phyloP scores from a whole-genome alignment of 2,888 invertebrate genomes.

The Euproctis similis region DNA sequence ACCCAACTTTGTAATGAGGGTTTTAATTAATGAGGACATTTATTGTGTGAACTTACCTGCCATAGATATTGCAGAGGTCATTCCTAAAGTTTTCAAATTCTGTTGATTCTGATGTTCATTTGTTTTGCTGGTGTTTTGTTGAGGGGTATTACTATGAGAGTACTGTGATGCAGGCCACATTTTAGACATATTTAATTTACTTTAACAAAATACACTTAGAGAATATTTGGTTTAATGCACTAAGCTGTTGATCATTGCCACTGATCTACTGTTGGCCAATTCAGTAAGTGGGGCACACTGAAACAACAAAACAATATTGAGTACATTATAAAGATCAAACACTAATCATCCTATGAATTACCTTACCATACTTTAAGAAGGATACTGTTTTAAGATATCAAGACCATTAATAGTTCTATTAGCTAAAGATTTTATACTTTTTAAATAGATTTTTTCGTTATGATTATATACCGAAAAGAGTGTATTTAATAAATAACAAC shows the following conservation, averaged over 20 bases:
- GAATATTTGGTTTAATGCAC: slow-evolving; percentile 21
- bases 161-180: slow-evolving; percentile 76
- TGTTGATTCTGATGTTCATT: slow-evolving; percentile 73
- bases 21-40: not conserved
- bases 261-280: no score
- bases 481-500: no score
- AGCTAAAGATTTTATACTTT: no score
- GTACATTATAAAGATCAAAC: no score
- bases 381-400: no score
- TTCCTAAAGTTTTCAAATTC: slow-evolving; percentile 83
- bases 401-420: no score
- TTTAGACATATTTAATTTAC: slow-evolving; percentile 29
- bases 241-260: slow-evolving; percentile 31
- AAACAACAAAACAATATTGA: slow-evolving; percentile 31
- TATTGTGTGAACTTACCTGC: slow-evolving; percentile 73
- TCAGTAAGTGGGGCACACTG: slow-evolving; percentile 29
- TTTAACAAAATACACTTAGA: slow-evolving; percentile 9
- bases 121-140: slow-evolving; percentile 35
- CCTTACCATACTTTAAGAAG: no score
- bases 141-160: slow-evolving; percentile 53
- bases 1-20: not conserved
- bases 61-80: slow-evolving; percentile 95
- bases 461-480: no score
- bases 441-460: no score
- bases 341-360: no score